Percentiles rank a stretch among this genome's conserved stretches.
Conservation (phyloP, 2,888 invertebrate species). For the Cataglyphis albicans region DNA sequence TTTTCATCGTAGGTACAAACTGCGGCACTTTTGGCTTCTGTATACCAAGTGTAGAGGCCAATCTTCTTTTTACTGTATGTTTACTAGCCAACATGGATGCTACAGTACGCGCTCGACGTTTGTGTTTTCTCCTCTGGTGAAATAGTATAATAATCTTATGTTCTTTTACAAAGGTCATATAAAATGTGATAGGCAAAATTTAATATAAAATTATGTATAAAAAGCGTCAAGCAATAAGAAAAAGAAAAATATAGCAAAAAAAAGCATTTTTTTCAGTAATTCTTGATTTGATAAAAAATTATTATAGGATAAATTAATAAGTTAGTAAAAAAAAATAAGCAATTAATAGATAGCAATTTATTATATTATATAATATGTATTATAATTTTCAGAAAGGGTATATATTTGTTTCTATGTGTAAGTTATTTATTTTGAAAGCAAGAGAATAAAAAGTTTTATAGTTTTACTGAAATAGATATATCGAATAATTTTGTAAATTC, state of each 20-base stretch:
- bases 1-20: constrained; percentile 74
- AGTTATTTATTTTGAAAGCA: constrained; percentile 9
- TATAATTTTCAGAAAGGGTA: neutral
- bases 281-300: neutral
- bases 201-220: constrained; percentile 1
- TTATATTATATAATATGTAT: neutral
- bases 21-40: constrained; percentile 64
- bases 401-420: neutral
- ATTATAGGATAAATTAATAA: neutral
- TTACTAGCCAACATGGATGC: constrained; percentile 74
- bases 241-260: neutral
- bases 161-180: neutral
- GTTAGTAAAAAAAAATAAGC: constrained; percentile 23
- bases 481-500: constrained; percentile 35
- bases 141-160: constrained; percentile 56
- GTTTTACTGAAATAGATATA: neutral
- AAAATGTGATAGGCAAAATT: neutral
- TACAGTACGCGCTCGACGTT: constrained; percentile 75
- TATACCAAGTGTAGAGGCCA: constrained; percentile 87
- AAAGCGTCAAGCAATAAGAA: neutral
- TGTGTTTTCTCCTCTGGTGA: constrained; percentile 78
- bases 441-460: constrained; percentile 7
- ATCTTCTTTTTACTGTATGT: constrained; percentile 86
- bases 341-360: constrained; percentile 12
- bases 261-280: neutral